phyloP scores from a whole-genome alignment of 1,140 invertebrate genomes.

The Neocloeon triangulifer region DNA sequence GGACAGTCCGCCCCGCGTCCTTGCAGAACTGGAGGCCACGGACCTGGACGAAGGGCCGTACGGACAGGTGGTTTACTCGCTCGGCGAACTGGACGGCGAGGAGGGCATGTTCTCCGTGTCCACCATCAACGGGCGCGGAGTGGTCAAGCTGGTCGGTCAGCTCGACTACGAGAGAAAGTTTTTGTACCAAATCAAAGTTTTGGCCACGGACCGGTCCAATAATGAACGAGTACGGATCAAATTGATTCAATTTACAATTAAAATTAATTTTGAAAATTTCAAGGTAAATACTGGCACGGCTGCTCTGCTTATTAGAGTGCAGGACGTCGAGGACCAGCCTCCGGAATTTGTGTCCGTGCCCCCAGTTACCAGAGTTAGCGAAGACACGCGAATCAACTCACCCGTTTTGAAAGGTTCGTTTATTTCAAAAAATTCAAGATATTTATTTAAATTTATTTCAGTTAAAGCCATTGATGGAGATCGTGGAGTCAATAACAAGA shows the following conservation, averaged over 20 bases:
- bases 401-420: constrained; percentile 50
- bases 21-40: constrained; percentile 63
- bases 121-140: constrained; percentile 70
- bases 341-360: constrained; percentile 73
- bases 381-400: constrained; percentile 59
- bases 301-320: constrained; percentile 63
- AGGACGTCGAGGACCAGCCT: constrained; percentile 75
- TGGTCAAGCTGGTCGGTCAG: constrained; percentile 46
- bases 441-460: constrained; percentile 15
- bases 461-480: constrained; percentile 83
- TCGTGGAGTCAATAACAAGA: constrained; percentile 70
- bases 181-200: constrained; percentile 60
- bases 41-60: constrained; percentile 79
- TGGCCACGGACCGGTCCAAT: constrained; percentile 68
- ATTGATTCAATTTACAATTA: constrained; percentile 1
- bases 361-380: constrained; percentile 64
- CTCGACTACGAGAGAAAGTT: constrained; percentile 77
- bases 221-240: constrained; percentile 34
- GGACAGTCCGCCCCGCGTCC: constrained; percentile 39
- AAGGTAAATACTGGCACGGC: constrained; percentile 63
- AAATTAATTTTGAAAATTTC: constrained; percentile 5
- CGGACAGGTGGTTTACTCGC: constrained; percentile 39
- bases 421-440: too few relatives aligned
- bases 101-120: constrained; percentile 50
- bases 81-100: constrained; percentile 59